Evolutionary conservation across 2,113 vertebrate genomes (phyloP).

Genomic region (Edolisoma coerulescens): DNA sequence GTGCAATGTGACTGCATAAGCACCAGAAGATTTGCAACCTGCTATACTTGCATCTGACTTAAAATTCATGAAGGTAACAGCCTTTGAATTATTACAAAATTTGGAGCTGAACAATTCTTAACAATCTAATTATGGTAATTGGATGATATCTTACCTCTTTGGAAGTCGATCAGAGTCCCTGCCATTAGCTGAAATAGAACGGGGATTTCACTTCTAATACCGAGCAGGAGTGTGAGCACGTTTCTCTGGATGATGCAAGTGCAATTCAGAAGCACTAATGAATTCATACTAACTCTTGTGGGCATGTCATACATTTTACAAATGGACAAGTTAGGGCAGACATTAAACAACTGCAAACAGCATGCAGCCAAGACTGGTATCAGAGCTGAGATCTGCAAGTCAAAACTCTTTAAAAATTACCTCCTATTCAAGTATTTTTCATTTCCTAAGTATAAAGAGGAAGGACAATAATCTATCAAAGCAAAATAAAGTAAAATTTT

Average conservation of each 20-base stretch:
- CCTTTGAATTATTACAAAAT: slow-evolving; percentile 23
- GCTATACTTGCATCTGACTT: neutral
- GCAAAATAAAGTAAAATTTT: neutral
- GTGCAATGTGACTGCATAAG: neutral
- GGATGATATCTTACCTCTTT: neutral
- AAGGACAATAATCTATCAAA: neutral
- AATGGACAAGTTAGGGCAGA: slow-evolving; percentile 4
- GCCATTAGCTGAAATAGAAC: slow-evolving; percentile 3
- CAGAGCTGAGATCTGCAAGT: neutral
- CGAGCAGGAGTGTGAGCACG: neutral
- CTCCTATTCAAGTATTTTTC: neutral
- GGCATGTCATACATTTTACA: neutral
- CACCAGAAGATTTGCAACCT: slow-evolving; percentile 19
- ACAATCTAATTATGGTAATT: slow-evolving; percentile 46
- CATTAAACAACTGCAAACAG: slow-evolving; percentile 20
- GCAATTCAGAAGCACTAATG: neutral
- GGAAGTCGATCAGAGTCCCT: slow-evolving; percentile 1
- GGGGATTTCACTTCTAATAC: neutral
- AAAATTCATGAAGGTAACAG: slow-evolving; percentile 22
- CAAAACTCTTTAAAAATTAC: neutral
- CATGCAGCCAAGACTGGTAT: neutral
- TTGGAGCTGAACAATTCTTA: slow-evolving; percentile 29
- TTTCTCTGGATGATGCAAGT: slow-evolving; percentile 1
- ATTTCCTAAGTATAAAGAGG: neutral
- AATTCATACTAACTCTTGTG: neutral